These are phyloP conservation scores for Eudyptes chrysolophus DNA, from an alignment of 2,113 vertebrate genomes.

Conservation along the genomic window DNA sequence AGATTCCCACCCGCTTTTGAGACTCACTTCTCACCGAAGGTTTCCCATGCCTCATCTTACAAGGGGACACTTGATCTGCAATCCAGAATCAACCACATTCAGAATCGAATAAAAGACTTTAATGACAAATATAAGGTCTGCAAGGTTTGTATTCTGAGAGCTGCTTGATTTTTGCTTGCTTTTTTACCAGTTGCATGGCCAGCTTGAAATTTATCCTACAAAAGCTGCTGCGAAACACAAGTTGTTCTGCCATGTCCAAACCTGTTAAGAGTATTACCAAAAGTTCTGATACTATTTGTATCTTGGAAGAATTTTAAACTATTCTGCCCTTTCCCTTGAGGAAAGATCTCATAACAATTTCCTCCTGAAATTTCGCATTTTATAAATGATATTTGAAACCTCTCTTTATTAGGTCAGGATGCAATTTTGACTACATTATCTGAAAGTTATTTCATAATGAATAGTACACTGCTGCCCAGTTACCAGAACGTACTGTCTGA, in stretches of 20 bases:
- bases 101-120: not conserved
- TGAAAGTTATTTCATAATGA: not conserved
- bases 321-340: not conserved
- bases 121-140: not conserved
- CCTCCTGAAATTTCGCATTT: not conserved
- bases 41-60: not conserved
- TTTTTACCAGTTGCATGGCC: not conserved
- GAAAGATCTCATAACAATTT: slow-evolving; percentile 5
- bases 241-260: not conserved
- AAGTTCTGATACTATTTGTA: not conserved
- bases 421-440: not conserved
- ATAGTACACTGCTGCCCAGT: not conserved
- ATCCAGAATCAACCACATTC: not conserved
- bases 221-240: not conserved
- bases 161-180: not conserved
- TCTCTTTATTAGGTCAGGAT: not conserved
- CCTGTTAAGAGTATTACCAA: not conserved
- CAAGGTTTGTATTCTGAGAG: too few species aligned
- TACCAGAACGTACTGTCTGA: not conserved
- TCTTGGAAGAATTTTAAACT: not conserved
- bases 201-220: not conserved
- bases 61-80: not conserved
- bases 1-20: not conserved
- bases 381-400: not conserved
- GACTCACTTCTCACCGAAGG: not conserved